Evolutionary conservation across 1,140 invertebrate genomes (phyloP), one percentile per base, ranked within the genome.

Genomic region (Pachyrhynchus sulphureomaculatus): DNA sequence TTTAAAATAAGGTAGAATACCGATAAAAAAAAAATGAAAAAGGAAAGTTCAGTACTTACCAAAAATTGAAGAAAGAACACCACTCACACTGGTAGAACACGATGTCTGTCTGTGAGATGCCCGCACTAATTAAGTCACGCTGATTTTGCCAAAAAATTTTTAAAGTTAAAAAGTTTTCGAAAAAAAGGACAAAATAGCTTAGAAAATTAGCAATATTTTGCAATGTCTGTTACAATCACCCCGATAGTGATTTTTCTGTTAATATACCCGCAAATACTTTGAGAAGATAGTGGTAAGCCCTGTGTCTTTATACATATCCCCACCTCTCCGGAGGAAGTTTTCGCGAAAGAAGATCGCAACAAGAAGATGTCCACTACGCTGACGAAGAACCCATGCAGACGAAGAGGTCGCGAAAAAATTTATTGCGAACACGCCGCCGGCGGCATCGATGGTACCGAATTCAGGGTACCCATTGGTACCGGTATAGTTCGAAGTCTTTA

Each of bases 261-360:
- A 36, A 34, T 45, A 56, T n/a, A 41, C 26, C 45, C 41, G 42
- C 42, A 47, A 29, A 45, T 45, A 48, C 44, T 58, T 58, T 58
- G 55, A 47, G 24, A 23, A 18, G 17, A 36, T 21, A 23, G 21
- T 42, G 29, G 20, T 26, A 17, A 32, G 44, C 45, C 55, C 55
- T 24, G 15, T 15, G 34, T 24, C 45, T 58, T 48, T 58, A 58
- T 58, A 58, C 18, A 5, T 6, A 48, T 58, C 55, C 55, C 55
- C 55, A 58, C 55, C 55, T 17, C 13, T n/a, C n/a, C n/a, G 12
- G 29, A 18, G n/a, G 29, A 21, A 33, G 41, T 58, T 58, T 58
- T 58, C 55, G 55, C 55, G 55, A 58, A 58, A 34, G 33, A 58
- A 58, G 55, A 58, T 58, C 41, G 55, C 42, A 47, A 26, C 49